A percentile compares a stretch with the other conserved stretches of the same genome.
Conservation (phyloP, 2,888 invertebrate species). For the Hypomecis atomaria region DNA sequence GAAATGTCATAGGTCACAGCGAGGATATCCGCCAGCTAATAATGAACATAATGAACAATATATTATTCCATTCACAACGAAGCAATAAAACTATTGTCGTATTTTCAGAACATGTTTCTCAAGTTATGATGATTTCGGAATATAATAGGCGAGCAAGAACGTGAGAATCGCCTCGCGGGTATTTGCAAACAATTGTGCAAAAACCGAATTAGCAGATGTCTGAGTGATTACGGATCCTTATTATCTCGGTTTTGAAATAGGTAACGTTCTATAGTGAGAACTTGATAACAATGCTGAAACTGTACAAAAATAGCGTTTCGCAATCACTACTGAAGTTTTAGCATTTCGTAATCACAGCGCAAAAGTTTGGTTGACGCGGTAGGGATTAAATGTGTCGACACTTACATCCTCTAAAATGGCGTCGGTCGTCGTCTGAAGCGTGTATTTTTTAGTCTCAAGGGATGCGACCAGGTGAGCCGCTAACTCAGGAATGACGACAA, state of each 20-base stretch:
- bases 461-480: conserved; percentile 56
- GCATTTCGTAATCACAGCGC: background rate
- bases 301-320: conserved; percentile 9
- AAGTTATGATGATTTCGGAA: conserved; percentile 49
- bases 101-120: conserved; percentile 21
- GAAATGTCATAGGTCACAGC: conserved; percentile 66
- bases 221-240: conserved; percentile 55
- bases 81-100: conserved; percentile 23
- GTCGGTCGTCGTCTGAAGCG: conserved; percentile 36
- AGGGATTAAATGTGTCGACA: conserved; percentile 17
- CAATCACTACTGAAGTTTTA: conserved; percentile 3
- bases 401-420: conserved; percentile 40
- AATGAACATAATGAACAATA: conserved; percentile 27
- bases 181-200: conserved; percentile 64
- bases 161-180: conserved; percentile 59
- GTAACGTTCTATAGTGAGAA: conserved; percentile 48
- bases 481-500: conserved; percentile 57
- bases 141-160: conserved; percentile 40
- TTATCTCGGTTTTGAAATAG: conserved; percentile 49
- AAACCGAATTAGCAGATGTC: conserved; percentile 58
- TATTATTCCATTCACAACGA: conserved; percentile 23
- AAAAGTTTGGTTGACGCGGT: background rate
- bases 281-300: conserved; percentile 50
- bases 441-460: conserved; percentile 48
- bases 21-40: conserved; percentile 34